Conservation (phyloP, 2,113 vertebrate species). For the Sturnira hondurensis region DNA sequence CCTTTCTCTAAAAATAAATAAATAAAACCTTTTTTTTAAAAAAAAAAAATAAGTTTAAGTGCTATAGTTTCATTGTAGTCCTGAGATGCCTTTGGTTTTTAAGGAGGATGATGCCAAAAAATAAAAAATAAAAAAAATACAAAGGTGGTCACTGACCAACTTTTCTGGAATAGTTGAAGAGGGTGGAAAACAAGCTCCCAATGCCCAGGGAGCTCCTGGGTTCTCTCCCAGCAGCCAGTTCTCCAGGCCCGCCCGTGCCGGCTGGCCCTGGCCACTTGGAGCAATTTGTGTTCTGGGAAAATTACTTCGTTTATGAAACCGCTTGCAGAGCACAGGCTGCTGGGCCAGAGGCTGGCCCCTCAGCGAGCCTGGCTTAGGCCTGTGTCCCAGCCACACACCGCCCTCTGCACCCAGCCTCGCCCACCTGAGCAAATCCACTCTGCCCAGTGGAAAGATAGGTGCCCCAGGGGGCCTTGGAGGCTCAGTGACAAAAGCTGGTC, state of each 20-base stretch:
- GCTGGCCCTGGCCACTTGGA: background rate
- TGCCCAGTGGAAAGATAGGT: background rate
- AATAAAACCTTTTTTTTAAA: too few relatives aligned
- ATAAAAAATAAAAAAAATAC: too few relatives aligned
- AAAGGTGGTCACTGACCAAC: background rate
- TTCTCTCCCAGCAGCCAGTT: background rate
- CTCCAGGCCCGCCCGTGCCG: background rate
- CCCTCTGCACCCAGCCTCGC: background rate
- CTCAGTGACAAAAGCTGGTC: background rate
- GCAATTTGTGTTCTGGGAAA: background rate
- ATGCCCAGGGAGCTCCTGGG: background rate
- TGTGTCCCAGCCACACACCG: rapidly evolving
- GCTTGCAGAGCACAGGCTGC: background rate
- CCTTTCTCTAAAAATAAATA: too few relatives aligned
- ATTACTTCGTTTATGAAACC: background rate
- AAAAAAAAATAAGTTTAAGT: background rate
- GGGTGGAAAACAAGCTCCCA: background rate
- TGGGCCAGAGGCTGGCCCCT: background rate
- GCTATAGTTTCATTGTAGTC: background rate
- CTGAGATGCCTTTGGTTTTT: background rate
- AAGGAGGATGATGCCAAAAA: background rate
- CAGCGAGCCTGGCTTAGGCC: background rate
- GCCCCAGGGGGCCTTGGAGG: background rate
- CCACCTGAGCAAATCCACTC: too few relatives aligned
- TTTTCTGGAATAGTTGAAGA: background rate